phyloP scores from a whole-genome alignment of 1,140 invertebrate species.

The Conopomorpha cramerella region DNA sequence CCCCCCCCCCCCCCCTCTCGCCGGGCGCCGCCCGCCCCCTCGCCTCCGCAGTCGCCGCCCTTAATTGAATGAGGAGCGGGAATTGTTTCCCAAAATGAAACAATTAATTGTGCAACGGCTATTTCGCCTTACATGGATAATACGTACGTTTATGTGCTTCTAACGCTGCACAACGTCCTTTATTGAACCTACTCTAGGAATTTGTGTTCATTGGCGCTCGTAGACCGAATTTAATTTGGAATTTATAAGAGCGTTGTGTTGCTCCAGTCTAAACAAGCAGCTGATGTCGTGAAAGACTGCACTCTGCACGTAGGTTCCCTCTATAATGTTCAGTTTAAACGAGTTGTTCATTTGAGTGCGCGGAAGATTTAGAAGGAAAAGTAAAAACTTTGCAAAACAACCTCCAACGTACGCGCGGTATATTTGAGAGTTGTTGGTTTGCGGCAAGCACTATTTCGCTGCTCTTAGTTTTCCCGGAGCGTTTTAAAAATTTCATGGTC shows the following conservation, averaged over 20 bases:
- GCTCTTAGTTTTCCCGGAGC: too few species aligned
- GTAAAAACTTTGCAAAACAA: too few species aligned
- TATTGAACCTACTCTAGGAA: conserved; percentile 58
- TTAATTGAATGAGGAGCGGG: conserved; percentile 61
- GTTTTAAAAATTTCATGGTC: conserved; percentile 58
- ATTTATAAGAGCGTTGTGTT: conserved; percentile 46
- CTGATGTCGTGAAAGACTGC: too few species aligned
- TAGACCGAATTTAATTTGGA: conserved; percentile 56
- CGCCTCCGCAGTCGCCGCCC: conserved; percentile 51
- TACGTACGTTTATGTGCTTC: conserved; percentile 58
- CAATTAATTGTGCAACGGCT: conserved; percentile 62
- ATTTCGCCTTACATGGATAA: conserved; percentile 61
- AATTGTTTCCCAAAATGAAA: conserved; percentile 62
- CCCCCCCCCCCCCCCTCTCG: conserved; percentile 8
- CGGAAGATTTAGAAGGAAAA: too few species aligned
- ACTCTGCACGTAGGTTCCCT: too few species aligned
- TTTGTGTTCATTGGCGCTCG: conserved; percentile 56
- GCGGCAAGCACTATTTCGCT: conserved; percentile 33
- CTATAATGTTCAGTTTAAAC: too few species aligned
- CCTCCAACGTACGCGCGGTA: too few species aligned
- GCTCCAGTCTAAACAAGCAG: neutral
- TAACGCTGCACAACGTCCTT: conserved; percentile 56
- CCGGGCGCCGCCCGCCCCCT: conserved; percentile 12
- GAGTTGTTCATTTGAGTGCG: too few species aligned
- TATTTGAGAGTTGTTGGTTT: conserved; percentile 40